Evolutionary conservation across 2,113 vertebrate species (phyloP).

Genomic region (Aldabrachelys gigantea): DNA sequence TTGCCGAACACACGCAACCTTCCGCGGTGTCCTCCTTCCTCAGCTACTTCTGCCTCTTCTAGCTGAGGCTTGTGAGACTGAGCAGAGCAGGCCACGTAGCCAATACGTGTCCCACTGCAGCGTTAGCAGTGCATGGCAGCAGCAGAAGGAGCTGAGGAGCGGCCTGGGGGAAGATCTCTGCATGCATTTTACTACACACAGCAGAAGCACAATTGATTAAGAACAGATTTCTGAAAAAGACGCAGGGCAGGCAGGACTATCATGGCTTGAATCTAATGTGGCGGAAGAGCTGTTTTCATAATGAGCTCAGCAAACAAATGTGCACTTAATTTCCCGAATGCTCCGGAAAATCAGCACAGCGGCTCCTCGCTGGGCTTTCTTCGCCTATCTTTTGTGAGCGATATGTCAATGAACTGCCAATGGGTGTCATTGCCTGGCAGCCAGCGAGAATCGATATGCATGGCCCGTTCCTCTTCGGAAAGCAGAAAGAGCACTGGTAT

Average conservation of each 20-base stretch:
- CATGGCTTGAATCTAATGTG: neutral
- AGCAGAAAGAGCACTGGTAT: neutral
- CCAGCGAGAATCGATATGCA: neutral
- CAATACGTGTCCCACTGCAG: too few relatives aligned
- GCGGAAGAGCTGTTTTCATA: rapidly evolving
- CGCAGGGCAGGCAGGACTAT: neutral
- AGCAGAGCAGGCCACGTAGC: neutral
- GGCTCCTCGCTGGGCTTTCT: rapidly evolving
- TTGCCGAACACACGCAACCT: neutral
- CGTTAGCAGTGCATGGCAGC: rapidly evolving
- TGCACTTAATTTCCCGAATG: neutral
- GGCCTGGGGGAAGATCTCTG: neutral
- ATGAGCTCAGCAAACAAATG: rapidly evolving
- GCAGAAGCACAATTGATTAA: neutral
- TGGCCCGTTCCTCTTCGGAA: rapidly evolving
- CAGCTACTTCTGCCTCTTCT: neutral
- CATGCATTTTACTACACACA: neutral
- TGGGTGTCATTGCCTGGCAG: neutral
- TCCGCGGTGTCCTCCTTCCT: neutral
- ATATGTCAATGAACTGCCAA: rapidly evolving
- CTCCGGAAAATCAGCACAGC: neutral
- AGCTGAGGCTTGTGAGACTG: neutral
- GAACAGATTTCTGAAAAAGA: neutral
- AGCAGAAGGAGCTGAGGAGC: rapidly evolving
- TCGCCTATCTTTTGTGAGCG: rapidly evolving